Evolutionary conservation across 2,888 invertebrate species (phyloP).

Genomic region (Myathropa florea): DNA sequence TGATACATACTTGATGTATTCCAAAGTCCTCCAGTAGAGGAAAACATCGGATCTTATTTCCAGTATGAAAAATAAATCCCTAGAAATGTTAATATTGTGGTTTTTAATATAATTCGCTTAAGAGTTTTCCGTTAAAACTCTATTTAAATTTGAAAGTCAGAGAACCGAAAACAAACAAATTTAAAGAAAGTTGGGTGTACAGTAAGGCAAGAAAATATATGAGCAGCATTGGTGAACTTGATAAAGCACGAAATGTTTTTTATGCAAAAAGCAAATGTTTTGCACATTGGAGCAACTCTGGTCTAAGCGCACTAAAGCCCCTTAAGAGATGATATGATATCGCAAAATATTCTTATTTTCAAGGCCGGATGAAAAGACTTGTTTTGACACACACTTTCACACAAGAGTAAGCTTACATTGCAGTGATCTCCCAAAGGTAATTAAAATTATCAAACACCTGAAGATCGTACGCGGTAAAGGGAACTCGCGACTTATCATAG

Average conservation of each 20-base stretch:
- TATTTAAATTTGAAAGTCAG: neutral
- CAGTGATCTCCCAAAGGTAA: neutral
- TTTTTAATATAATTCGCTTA: neutral
- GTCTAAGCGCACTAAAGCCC: no score
- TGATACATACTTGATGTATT: no score
- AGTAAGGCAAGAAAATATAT: neutral
- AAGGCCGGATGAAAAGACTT: neutral
- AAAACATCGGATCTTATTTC: no score
- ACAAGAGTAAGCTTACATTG: constrained; percentile 26
- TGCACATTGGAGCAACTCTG: no score
- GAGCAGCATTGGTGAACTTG: neutral
- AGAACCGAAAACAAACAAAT: neutral
- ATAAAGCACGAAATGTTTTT: no score
- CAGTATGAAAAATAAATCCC: no score
- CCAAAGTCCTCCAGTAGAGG: no score
- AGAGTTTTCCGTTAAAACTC: neutral
- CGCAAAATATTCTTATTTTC: neutral
- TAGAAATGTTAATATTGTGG: no score
- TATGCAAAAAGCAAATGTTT: no score
- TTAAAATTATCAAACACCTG: neutral
- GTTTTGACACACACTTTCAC: neutral
- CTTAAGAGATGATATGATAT: no score
- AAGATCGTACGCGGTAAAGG: neutral
- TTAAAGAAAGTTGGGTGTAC: neutral
- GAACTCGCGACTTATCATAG: neutral